These are phyloP conservation scores for Ochropacha duplaris DNA, from an alignment of 2,888 invertebrate species.

Conservation along the genomic window DNA sequence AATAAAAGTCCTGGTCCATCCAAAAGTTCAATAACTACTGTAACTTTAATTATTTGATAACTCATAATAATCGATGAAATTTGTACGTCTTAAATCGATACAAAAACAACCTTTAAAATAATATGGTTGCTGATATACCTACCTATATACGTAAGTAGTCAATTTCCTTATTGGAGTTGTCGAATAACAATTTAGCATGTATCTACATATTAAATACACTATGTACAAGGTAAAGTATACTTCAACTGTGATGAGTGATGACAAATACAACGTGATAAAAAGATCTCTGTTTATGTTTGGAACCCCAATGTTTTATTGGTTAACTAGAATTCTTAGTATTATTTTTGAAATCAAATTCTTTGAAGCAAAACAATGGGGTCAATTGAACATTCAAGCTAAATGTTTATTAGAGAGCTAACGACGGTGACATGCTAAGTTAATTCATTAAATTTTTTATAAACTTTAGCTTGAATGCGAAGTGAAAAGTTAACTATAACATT, in stretches of 20 bases:
- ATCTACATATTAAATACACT: not conserved
- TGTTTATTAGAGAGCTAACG: not conserved
- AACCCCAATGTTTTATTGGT: not conserved
- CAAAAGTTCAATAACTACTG: no score
- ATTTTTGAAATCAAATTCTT: not conserved
- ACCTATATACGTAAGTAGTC: no score
- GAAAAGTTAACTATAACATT: slow-evolving; percentile 42
- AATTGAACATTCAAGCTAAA: slow-evolving; percentile 1
- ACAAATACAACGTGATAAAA: not conserved
- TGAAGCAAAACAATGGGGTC: not conserved
- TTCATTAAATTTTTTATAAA: not conserved
- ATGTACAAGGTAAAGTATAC: not conserved
- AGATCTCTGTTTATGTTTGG: not conserved
- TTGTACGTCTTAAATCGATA: no score
- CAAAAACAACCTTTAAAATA: no score
- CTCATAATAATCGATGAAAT: no score
- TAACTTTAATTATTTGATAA: no score
- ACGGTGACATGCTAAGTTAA: not conserved
- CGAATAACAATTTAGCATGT: not conserved
- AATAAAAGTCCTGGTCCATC: no score
- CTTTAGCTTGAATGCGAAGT: slow-evolving; percentile 11
- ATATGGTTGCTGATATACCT: no score
- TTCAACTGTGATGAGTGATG: not conserved
- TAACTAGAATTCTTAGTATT: not conserved
- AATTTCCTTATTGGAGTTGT: not conserved